phyloP scores from a whole-genome alignment of 2,113 vertebrate species.

The Pampusana beccarii region DNA sequence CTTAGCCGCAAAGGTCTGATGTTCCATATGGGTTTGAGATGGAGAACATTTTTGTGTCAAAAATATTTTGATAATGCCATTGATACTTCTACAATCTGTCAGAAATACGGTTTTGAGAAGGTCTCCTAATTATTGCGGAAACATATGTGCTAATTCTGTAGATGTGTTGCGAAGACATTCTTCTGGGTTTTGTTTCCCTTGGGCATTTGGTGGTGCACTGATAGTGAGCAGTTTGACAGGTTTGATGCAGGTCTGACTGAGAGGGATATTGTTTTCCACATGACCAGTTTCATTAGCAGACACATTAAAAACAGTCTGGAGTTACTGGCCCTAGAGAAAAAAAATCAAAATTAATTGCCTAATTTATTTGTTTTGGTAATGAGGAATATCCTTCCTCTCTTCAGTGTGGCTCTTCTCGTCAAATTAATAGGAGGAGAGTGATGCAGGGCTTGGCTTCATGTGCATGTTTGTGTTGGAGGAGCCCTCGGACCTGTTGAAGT shows the following conservation, averaged over 20 bases:
- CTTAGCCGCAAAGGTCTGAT: not conserved
- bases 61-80: not conserved
- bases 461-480: not conserved
- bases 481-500: not conserved
- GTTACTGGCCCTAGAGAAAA: slow-evolving; percentile 24
- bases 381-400: not conserved
- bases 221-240: slow-evolving; percentile 23
- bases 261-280: slow-evolving; percentile 1
- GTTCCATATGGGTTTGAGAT: not conserved
- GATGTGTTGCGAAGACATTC: not conserved
- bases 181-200: not conserved
- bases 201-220: not conserved
- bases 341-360: slow-evolving; percentile 39
- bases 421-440: not conserved
- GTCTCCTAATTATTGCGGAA: not conserved
- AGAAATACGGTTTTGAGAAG: not conserved
- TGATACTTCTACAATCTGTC: not conserved
- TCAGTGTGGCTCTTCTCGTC: not conserved
- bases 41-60: not conserved
- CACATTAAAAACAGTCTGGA: slow-evolving; percentile 17
- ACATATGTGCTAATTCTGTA: not conserved
- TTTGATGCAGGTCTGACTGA: slow-evolving; percentile 36
- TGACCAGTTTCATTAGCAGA: slow-evolving; percentile 28
- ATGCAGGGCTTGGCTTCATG: not conserved
- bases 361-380: slow-evolving; percentile 22